phyloP scores from a whole-genome alignment of 2,797 vertebrate genomes.

The Echiichthys vipera region DNA sequence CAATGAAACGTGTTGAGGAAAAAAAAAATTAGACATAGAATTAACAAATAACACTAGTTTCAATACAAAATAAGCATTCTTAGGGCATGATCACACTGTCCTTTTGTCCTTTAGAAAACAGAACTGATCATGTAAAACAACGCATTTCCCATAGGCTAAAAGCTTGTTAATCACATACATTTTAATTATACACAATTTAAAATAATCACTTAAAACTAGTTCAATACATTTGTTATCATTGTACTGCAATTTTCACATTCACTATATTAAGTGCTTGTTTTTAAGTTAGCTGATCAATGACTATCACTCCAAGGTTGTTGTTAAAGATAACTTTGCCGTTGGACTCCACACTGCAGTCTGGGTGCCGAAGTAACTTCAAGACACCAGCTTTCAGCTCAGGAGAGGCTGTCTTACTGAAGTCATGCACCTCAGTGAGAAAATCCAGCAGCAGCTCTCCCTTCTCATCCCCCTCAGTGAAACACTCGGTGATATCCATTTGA shows the following conservation, averaged over 20 bases:
- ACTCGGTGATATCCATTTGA: constrained; percentile 92
- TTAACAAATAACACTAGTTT: neutral
- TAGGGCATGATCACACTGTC: no score
- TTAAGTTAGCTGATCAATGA: constrained; percentile 79
- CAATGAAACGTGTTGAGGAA: neutral
- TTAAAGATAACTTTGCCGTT: constrained; percentile 90
- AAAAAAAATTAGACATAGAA: neutral
- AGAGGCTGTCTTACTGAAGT: constrained; percentile 88
- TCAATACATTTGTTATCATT: neutral
- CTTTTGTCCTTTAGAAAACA: no score
- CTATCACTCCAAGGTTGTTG: constrained; percentile 87
- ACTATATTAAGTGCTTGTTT: neutral
- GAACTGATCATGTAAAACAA: neutral
- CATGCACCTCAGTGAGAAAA: constrained; percentile 90
- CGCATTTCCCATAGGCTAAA: neutral
- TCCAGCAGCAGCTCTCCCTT: constrained; percentile 92
- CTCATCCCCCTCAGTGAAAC: constrained; percentile 88
- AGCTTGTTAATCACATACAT: neutral
- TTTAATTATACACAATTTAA: neutral
- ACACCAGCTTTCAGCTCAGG: constrained; percentile 86
- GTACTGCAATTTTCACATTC: neutral
- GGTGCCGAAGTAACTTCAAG: constrained; percentile 85
- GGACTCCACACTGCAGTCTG: constrained; percentile 85
- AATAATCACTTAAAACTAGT: neutral
- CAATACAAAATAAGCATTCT: neutral